phyloP scores from a whole-genome alignment of 1,140 invertebrate species.

The Orchesella cincta region DNA sequence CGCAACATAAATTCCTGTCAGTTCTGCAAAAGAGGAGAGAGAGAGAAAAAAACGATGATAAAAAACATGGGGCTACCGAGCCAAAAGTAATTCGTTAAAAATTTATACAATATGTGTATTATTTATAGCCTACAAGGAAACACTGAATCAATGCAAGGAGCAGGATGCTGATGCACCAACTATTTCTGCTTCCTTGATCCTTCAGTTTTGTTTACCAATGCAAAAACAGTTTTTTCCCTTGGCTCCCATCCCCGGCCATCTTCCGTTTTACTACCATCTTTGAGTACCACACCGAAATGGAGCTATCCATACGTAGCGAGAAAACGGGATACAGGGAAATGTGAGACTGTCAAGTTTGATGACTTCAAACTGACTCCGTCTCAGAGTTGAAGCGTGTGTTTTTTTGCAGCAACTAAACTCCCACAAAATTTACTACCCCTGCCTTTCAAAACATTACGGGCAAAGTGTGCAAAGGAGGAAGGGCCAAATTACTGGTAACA shows the following conservation, averaged over 20 bases:
- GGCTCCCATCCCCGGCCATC: too few species aligned
- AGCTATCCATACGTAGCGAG: too few species aligned
- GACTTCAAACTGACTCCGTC: neutral
- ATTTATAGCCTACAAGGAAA: neutral
- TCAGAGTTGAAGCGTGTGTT: neutral
- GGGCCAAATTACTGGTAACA: neutral
- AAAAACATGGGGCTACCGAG: neutral
- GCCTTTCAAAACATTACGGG: neutral
- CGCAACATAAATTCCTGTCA: slow-evolving; percentile 29
- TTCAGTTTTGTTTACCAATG: too few species aligned
- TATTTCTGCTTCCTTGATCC: neutral
- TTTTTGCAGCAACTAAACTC: too few species aligned
- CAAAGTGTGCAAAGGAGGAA: neutral
- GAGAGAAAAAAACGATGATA: neutral
- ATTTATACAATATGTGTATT: slow-evolving; percentile 14
- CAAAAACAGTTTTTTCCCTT: too few species aligned
- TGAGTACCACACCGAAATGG: too few species aligned
- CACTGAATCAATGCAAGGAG: neutral
- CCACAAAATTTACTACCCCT: neutral
- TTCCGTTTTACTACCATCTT: too few species aligned
- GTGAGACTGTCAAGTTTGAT: neutral
- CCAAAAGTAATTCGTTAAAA: slow-evolving; percentile 10
- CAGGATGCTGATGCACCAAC: neutral
- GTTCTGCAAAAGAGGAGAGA: neutral
- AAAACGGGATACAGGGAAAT: neutral